These are phyloP conservation scores for Mythimna ferrago DNA, from an alignment of 2,888 invertebrate species.

Conservation along the genomic window DNA sequence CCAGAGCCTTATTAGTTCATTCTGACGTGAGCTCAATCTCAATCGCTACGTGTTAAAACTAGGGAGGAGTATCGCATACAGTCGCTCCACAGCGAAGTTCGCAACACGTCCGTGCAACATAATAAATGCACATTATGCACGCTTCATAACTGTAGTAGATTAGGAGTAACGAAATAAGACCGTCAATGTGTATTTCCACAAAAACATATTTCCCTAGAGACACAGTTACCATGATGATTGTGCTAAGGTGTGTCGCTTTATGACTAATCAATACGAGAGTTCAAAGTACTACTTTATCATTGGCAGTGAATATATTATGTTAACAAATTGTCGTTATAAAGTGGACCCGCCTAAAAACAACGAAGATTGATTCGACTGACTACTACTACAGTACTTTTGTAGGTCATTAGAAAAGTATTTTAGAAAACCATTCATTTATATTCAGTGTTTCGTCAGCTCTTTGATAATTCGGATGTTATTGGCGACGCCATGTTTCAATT, in stretches of 20 bases:
- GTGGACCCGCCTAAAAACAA: constrained; percentile 8
- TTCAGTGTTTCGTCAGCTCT: constrained; percentile 5
- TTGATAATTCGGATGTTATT: neutral
- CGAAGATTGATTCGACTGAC: constrained; percentile 35
- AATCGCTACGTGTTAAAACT: neutral
- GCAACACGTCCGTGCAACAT: constrained; percentile 10
- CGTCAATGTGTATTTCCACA: constrained; percentile 22
- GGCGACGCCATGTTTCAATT: neutral
- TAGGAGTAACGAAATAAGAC: constrained; percentile 5
- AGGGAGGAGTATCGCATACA: neutral
- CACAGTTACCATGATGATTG: constrained; percentile 38
- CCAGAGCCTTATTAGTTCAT: neutral
- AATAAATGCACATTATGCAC: neutral
- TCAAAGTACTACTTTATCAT: constrained; percentile 50
- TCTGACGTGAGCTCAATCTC: neutral
- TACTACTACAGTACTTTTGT: constrained; percentile 1
- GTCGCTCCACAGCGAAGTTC: neutral
- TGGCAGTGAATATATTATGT: constrained; percentile 39
- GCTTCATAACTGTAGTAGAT: constrained; percentile 6
- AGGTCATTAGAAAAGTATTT: constrained; percentile 10
- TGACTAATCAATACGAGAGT: constrained; percentile 63
- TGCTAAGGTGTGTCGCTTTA: constrained; percentile 54
- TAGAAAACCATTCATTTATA: constrained; percentile 17
- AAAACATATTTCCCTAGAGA: constrained; percentile 40
- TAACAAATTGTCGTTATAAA: constrained; percentile 33